Base-by-base conservation (phyloP, 2,888 invertebrate genomes). In the Hedychridium roseum region DNA sequence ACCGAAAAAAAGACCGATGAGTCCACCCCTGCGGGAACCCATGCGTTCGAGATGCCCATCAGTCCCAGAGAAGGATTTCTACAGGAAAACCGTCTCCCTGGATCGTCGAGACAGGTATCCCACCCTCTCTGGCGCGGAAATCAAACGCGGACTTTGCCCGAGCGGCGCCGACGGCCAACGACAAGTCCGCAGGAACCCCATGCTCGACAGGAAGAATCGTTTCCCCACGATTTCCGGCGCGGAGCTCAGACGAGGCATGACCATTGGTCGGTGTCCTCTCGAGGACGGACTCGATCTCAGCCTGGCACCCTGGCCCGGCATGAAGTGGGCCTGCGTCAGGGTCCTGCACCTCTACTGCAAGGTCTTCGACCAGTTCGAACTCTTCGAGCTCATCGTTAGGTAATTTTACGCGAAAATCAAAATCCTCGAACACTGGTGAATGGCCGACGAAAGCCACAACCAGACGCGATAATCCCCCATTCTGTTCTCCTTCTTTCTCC, bases 341-440 rank as follows among this genome's bases (percentile, higher is more conserved):
- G 88, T 93, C 45, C 83, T 93, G 51, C 90, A 90, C 72, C 84
- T 92, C 44, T 93, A 93, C 81, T 92, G 91, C 82, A 92, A 91
- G 79, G 91, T 92, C 67, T 93, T 93, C 80, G 90, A 90, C 74
- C 87, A 88, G 74, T 87, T 87, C 79, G 90, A 90, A 81, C 84
- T 91, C 32, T 83, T 89, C 80, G 89, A 90, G 78, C 85, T 90
- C 80, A 86, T 90, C 68, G 87, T 90, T 81, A 87, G 90, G 91
- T 91, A 84, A 83, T 52, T 57, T 16, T 37, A 21, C 15, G 26
- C 26, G 16, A n/a, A n/a, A n/a, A n/a, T n/a, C n/a, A n/a, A n/a
- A n/a, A n/a, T n/a, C n/a, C n/a, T n/a, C n/a, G n/a, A n/a, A n/a
- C n/a, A n/a, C n/a, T n/a, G n/a, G n/a, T n/a, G n/a, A n/a, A n/a